phyloP scores from a whole-genome alignment of 2,888 invertebrate genomes.

The Tenthredo distinguenda region DNA sequence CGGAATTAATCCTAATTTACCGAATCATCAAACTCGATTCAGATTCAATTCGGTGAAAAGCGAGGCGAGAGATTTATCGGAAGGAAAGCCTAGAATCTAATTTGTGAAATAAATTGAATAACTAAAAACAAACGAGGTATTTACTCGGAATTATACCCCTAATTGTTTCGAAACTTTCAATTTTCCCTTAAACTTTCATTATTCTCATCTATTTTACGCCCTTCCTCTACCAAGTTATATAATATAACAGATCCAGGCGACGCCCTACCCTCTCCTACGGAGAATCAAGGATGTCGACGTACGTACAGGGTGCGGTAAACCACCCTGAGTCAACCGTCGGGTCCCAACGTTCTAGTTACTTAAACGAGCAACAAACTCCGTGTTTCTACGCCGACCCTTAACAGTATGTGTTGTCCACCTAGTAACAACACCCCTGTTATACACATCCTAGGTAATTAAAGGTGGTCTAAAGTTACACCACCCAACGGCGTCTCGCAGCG shows the following conservation, averaged over 20 bases:
- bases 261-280: neutral
- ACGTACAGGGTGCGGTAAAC: neutral
- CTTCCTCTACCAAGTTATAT: neutral
- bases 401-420: neutral
- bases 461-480: slow-evolving; percentile 22
- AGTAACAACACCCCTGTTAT: neutral
- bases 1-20: neutral
- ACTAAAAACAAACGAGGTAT: slow-evolving; percentile 4
- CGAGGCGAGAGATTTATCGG: neutral
- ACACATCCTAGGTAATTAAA: slow-evolving; percentile 27
- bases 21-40: slow-evolving; percentile 14
- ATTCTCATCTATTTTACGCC: neutral
- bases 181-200: neutral
- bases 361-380: slow-evolving; percentile 18
- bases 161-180: neutral
- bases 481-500: neutral
- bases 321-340: slow-evolving; percentile 7
- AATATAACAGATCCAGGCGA: neutral
- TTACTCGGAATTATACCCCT: neutral
- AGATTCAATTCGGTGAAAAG: too few relatives aligned
- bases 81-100: neutral
- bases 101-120: neutral
- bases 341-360: slow-evolving; percentile 13
- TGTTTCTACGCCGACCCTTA: slow-evolving; percentile 12
- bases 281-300: neutral